phyloP scores from a whole-genome alignment of 2,113 vertebrate species.

The Rhabdomys dilectus region DNA sequence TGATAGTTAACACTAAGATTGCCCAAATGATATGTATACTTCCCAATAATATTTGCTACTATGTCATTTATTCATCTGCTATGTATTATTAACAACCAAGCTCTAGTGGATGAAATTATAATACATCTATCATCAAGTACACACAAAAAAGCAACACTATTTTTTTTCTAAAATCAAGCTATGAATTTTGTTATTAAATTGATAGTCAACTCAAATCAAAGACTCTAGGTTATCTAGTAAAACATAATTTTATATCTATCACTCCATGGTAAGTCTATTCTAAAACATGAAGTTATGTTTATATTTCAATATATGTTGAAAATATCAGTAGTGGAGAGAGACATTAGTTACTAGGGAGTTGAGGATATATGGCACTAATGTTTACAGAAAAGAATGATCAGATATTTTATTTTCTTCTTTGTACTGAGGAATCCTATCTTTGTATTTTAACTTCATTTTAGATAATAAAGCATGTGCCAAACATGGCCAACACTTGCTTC shows the following conservation, averaged over 20 bases:
- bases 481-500: background rate
- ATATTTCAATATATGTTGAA: slow-evolving; percentile 20
- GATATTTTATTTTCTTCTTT: background rate
- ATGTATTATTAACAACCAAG: background rate
- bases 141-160: background rate
- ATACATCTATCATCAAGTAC: background rate
- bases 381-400: background rate
- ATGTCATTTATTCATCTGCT: background rate
- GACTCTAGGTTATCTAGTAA: background rate
- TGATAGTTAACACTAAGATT: background rate
- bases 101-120: background rate
- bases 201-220: slow-evolving; percentile 45
- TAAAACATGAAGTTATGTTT: background rate
- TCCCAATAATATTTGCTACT: background rate
- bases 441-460: slow-evolving; percentile 35
- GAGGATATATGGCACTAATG: background rate
- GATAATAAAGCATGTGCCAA: background rate
- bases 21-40: background rate
- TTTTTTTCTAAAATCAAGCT: background rate
- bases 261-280: background rate
- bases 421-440: background rate
- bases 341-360: background rate
- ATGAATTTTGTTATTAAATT: slow-evolving; percentile 1
- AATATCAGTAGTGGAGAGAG: background rate
- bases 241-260: slow-evolving; percentile 8